Base-by-base conservation (phyloP, 53 echinoderm and acorn worm genomes). In the Echinometra lucunter region DNA sequence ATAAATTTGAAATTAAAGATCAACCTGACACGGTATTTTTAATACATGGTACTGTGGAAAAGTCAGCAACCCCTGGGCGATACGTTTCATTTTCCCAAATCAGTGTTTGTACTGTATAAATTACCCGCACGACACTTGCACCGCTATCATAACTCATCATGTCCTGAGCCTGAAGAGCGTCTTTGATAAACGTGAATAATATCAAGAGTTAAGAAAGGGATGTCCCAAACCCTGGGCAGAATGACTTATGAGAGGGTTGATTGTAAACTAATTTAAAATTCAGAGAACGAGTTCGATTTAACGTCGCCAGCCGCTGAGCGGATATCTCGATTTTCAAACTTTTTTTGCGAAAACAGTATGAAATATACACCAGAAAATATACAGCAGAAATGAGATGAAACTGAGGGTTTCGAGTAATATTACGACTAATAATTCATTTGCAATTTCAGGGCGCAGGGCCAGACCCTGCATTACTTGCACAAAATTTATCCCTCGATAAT, bases 91-190 rank as follows among this genome's bases (percentile, higher is more conserved):
- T 85, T 83, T 30, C 27, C 23, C 45, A 23, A 85, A 85, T 85
- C 49, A 45, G 85, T 85, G 85, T 85, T 85, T 85, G 85, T 85
- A 49, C 49, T 85, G 85, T 85, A 85, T 85, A 85, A 49, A 85
- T 85, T 49, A 53, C 85, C 85, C 17, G n/a, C 85, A 85, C 85
- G 85, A 85, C 85, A 85, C 49, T 85, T 85, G 49, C 28, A 85
- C 85, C 45, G 53, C 45, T 49, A 85, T 85, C 85, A 85, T 28
- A 85, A 85, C 85, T 45, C 85, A 85, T 85, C 47, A 45, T n/a
- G 28, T 85, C 49, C 53, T 28, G 85, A 11, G 11, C 85, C 85
- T 30, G 30, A n/a, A 49, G 47, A 49, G 37, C 15, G n/a, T 23
- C 45, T 28, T 13, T 49, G 9, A n/a, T 85, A 12, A 10, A n/a